phyloP scores from a whole-genome alignment of 1,140 invertebrate species.

The Holcopasites calliopsidis region DNA sequence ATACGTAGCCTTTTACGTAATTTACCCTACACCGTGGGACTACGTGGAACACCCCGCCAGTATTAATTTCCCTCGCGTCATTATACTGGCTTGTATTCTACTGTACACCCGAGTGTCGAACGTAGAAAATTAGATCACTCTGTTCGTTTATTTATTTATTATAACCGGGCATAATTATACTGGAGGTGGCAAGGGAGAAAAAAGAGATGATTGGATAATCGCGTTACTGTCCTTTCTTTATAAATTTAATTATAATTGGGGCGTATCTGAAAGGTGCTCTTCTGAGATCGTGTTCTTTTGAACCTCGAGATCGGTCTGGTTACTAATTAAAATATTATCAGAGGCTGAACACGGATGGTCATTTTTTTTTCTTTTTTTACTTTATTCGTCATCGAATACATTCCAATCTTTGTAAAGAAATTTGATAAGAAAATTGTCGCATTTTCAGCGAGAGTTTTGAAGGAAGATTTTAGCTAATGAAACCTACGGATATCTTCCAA shows the following conservation, averaged over 20 bases:
- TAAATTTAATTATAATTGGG: neutral
- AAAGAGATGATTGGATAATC: neutral
- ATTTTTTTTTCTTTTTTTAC: no score
- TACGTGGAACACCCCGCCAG: neutral
- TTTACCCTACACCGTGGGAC: conserved; percentile 26
- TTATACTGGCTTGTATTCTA: conserved; percentile 26
- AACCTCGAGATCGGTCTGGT: neutral
- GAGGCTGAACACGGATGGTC: neutral
- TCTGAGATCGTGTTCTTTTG: neutral
- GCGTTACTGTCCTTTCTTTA: no score
- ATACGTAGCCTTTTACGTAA: conserved; percentile 38
- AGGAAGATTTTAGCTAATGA: no score
- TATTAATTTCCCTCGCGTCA: conserved; percentile 24
- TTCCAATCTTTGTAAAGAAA: no score
- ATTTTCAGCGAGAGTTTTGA: no score
- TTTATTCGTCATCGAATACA: no score
- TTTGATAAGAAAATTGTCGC: no score
- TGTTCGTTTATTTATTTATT: neutral
- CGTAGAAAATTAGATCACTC: conserved; percentile 4
- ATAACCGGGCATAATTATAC: neutral
- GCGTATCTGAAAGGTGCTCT: neutral
- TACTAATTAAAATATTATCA: neutral
- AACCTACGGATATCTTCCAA: no score
- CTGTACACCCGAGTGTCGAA: conserved; percentile 21
- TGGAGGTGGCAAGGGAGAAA: conserved; percentile 1